Evolutionary conservation across 2,888 invertebrate genomes (phyloP), one percentile per base, ranked within the genome.

Genomic region (Trissoscelio sp.): DNA sequence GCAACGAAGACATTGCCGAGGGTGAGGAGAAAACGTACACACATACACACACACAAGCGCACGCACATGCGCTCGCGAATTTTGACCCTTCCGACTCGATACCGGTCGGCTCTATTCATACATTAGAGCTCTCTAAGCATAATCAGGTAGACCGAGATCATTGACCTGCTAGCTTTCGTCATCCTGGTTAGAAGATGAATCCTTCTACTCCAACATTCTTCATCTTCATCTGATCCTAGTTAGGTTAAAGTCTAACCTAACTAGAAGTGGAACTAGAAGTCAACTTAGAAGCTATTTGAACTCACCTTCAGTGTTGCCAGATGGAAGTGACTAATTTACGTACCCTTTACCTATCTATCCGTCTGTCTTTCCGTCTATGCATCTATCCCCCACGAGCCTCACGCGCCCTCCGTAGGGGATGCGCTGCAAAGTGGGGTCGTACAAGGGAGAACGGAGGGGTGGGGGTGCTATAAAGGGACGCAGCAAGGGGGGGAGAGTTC

Each of bases 401-500:
- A 46, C 16, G 75, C 79, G 83, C 84, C 82, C 74, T 83, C 77
- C 73, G 82, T 83, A 86, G 86, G 88, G 88, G 88, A 85, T 83
- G 85, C 57, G 70, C 24, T 5, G 46, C 6, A 48, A 83, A 83
- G 89, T 86, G 87, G 89, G 88, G 87, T 85, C 42, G 67, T 16
- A 73, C 73, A 88, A 88, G 89, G 86, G 88, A 86, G 88, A 80
- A 81, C 78, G 82, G 86, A 89, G 89, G 90, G 90, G 91, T 90
- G 91, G 91, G 91, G 91, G 91, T 84, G 88, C 88, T 91, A 91
- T 91, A 91, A 88, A 88, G 89, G 85, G 77, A 83, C 83, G 83
- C 82, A 86, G 89, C 88, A 88, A 91, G 91, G 90, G 90, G 91
- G 90, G 91, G 91, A 91, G 88, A 89, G 88, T 86, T 90, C 91